A percentile compares a stretch with the other conserved stretches of the same genome.
These are phyloP conservation scores for Urocyon cinereoargenteus DNA, from an alignment of 2,797 vertebrate species.

Conservation along the genomic window DNA sequence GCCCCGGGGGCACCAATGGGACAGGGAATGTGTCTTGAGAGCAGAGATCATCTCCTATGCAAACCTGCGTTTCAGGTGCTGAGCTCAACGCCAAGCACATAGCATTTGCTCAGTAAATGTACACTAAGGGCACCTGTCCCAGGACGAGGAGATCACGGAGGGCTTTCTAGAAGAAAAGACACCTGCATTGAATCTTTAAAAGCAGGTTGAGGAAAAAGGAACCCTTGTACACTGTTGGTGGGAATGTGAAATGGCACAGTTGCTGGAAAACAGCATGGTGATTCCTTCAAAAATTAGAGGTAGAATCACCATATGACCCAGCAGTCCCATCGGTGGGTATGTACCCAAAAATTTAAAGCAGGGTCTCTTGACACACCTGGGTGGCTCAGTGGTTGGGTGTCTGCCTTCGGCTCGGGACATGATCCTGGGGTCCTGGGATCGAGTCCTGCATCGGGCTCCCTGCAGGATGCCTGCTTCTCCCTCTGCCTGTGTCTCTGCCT, in stretches of 20 bases:
- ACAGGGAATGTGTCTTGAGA: not conserved
- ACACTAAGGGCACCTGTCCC: not conserved
- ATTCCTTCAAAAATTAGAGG: not conserved
- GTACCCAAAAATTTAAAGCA: not conserved
- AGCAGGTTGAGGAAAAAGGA: not conserved
- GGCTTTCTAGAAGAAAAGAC: not conserved
- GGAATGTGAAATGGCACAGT: not conserved
- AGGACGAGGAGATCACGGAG: not conserved
- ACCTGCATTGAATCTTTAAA: not conserved
- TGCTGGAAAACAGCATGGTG: rapidly evolving
- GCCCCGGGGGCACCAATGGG: not conserved
- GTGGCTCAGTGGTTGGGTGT: too few species aligned
- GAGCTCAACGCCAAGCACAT: not conserved
- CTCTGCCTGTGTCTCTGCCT: too few species aligned
- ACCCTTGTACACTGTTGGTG: not conserved
- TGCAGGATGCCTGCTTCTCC: too few species aligned
- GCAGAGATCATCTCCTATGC: not conserved
- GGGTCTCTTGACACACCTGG: not conserved
- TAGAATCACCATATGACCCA: not conserved
- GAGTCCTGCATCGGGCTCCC: too few species aligned
- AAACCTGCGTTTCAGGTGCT: not conserved
- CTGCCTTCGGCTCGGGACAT: too few species aligned
- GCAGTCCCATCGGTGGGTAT: not conserved
- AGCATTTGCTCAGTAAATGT: not conserved
- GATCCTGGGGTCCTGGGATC: too few species aligned